phyloP scores from a whole-genome alignment of 1,140 invertebrate genomes.

The Manduca sexta region DNA sequence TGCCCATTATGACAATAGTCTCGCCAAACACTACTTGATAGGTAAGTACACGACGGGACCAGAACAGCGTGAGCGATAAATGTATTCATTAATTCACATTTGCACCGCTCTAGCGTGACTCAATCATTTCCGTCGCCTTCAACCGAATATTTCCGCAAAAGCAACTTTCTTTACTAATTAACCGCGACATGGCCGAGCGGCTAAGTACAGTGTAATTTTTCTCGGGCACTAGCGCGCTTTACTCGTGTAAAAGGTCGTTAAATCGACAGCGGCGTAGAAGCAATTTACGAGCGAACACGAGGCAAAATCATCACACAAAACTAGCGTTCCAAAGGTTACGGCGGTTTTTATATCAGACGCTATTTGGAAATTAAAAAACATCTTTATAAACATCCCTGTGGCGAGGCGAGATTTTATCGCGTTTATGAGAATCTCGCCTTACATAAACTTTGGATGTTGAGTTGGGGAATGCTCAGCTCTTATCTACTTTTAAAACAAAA shows the following conservation, averaged over 20 bases:
- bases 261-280: constrained; percentile 38
- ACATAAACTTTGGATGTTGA: constrained; percentile 8
- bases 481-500: constrained; percentile 11
- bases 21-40: too few relatives aligned
- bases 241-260: constrained; percentile 35
- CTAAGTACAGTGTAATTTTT: constrained; percentile 21
- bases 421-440: constrained; percentile 1
- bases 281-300: constrained; percentile 38
- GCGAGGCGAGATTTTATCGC: constrained; percentile 9
- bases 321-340: constrained; percentile 25
- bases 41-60: too few relatives aligned
- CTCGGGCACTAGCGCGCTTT: constrained; percentile 25
- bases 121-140: too few relatives aligned
- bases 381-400: constrained; percentile 1
- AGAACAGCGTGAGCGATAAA: too few relatives aligned
- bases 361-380: constrained; percentile 14
- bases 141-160: too few relatives aligned
- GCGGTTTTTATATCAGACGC: constrained; percentile 18
- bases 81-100: too few relatives aligned
- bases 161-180: constrained; percentile 16
- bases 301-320: constrained; percentile 41
- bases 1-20: too few relatives aligned
- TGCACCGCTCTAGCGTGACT: too few relatives aligned
- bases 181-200: constrained; percentile 16
- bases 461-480: constrained; percentile 4